These are phyloP conservation scores for Platanista minor DNA, from an alignment of 2,113 vertebrate genomes.

Conservation along the genomic window DNA sequence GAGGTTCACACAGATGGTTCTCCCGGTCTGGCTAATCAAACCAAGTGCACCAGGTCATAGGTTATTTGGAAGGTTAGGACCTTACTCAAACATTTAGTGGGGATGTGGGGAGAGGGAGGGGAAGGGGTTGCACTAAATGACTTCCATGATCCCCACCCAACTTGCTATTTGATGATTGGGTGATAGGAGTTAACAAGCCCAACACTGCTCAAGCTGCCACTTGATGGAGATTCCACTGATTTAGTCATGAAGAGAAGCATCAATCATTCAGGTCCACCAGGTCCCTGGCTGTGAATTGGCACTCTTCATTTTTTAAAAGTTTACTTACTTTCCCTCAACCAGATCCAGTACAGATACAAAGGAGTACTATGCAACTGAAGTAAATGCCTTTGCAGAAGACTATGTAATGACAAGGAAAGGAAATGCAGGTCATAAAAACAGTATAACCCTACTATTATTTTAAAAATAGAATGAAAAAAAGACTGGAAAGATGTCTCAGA, in stretches of 20 bases:
- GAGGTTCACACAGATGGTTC: not conserved
- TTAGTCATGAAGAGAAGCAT: not conserved
- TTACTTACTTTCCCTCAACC: not conserved
- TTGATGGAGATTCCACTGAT: too few relatives aligned
- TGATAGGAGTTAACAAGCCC: not conserved
- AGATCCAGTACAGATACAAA: not conserved
- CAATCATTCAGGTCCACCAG: not conserved
- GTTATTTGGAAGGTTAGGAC: not conserved
- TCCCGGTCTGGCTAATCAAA: not conserved
- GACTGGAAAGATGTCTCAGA: not conserved
- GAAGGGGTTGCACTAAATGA: not conserved
- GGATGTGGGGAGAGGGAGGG: not conserved
- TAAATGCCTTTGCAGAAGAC: not conserved
- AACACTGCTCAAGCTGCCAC: too few relatives aligned
- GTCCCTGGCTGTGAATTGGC: not conserved
- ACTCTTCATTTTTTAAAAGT: not conserved
- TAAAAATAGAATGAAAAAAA: not conserved
- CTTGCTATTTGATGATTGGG: too few relatives aligned
- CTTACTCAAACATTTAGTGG: rapidly evolving
- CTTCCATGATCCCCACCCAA: not conserved
- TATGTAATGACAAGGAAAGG: not conserved
- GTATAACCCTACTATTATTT: not conserved
- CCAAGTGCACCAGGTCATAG: not conserved
- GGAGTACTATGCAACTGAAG: not conserved
- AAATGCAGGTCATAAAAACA: not conserved